These are phyloP conservation scores for Solenopsis fugax DNA, from an alignment of 1,140 invertebrate species.

Conservation along the genomic window DNA sequence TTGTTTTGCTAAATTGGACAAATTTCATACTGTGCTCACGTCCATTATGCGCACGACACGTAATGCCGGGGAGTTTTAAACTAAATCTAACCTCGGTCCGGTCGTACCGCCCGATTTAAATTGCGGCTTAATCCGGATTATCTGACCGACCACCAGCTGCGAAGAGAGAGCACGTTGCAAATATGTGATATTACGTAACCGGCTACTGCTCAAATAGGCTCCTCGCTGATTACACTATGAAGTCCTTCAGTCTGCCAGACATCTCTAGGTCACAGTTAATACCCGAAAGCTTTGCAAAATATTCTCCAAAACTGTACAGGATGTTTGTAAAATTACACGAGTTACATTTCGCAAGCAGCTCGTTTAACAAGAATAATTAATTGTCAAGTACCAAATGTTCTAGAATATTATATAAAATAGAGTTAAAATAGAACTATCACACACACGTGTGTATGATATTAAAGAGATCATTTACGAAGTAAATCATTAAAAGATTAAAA, in stretches of 20 bases:
- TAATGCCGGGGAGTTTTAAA: constrained; percentile 75
- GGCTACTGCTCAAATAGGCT: constrained; percentile 49
- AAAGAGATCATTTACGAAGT: not conserved
- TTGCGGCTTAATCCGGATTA: constrained; percentile 80
- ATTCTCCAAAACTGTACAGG: not conserved
- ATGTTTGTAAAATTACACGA: too few relatives aligned
- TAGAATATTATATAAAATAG: not conserved
- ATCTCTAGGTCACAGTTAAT: constrained; percentile 41
- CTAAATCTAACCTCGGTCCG: constrained; percentile 78
- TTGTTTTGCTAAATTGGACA: not conserved
- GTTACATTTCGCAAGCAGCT: too few relatives aligned
- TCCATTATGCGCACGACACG: constrained; percentile 21
- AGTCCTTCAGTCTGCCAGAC: constrained; percentile 37
- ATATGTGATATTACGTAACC: constrained; percentile 51
- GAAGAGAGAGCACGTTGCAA: constrained; percentile 26
- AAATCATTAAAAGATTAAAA: not conserved
- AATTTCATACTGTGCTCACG: constrained; percentile 2
- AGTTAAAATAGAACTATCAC: not conserved
- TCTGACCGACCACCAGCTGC: constrained; percentile 65
- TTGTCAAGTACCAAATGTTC: not conserved
- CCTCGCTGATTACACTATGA: constrained; percentile 41
- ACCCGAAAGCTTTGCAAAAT: constrained; percentile 18
- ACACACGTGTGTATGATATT: not conserved
- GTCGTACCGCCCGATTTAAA: constrained; percentile 74
- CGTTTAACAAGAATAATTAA: not conserved